phyloP scores from a whole-genome alignment of 1,140 invertebrate species.

The Euglossa dilemma region DNA sequence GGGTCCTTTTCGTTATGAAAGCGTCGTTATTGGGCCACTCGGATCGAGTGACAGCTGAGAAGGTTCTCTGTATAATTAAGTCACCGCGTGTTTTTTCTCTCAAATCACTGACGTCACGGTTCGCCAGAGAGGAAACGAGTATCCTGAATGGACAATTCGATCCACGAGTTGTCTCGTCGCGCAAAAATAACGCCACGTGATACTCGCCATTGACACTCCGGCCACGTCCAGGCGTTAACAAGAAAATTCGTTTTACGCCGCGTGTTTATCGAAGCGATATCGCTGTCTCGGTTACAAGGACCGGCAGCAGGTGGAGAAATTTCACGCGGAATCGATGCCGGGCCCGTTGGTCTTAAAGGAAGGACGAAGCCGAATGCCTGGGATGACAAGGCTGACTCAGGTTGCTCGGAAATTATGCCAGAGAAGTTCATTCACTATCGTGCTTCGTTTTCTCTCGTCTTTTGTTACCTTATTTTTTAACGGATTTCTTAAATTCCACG shows the following conservation, averaged over 20 bases:
- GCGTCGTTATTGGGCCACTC: not conserved
- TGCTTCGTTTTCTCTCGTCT: no score
- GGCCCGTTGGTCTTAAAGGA: no score
- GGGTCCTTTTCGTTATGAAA: not conserved
- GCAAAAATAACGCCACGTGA: not conserved
- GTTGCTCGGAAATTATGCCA: no score
- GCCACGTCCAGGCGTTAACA: not conserved
- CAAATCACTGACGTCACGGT: not conserved
- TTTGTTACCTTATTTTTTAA: no score
- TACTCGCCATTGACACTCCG: not conserved
- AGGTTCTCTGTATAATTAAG: slow-evolving; percentile 1
- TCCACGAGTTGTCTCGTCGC: no score
- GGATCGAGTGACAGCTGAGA: slow-evolving; percentile 5
- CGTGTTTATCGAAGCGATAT: not conserved
- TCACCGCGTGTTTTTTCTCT: not conserved
- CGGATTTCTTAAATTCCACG: no score
- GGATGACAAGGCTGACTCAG: no score
- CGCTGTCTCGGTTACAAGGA: not conserved
- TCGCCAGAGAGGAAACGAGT: not conserved
- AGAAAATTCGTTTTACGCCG: not conserved
- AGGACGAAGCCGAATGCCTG: no score
- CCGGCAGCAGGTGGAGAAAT: not conserved
- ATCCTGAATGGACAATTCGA: not conserved
- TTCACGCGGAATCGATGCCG: not conserved
- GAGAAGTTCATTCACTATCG: no score